Evolutionary conservation across 2,113 vertebrate genomes (phyloP), one percentile per base, ranked within the genome.

Genomic region (Oryzias celebensis): DNA sequence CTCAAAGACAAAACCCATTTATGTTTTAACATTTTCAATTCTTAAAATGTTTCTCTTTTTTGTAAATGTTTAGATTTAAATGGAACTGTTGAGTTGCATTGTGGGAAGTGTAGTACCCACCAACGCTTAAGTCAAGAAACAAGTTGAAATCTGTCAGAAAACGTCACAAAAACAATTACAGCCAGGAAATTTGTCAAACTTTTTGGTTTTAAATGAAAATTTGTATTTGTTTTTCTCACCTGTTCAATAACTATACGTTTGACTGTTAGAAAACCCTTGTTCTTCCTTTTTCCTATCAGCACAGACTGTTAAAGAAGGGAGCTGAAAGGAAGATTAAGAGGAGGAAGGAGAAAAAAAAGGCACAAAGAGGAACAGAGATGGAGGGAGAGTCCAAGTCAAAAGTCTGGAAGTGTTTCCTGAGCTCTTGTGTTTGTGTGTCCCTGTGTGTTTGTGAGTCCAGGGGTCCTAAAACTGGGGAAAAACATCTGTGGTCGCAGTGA

Each of bases 401-500:
- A 72, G 66, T 59, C 58, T 74, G 62, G 55, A 80, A 81, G 82
- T 77, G 74, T 80, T 71, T 84, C 68, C 65, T 75, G 62, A 65
- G 62, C 65, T 52, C 24, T 60, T 68, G n/a, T 56, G 36, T 75
- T 43, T 36, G 16, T 56, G 55, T 65, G 52, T 56, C 24, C 65
- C 23, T 26, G 18, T 52, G 55, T 57, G 53, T 65, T 58, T 72
- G 69, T 75, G 57, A 66, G 59, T 75, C 67, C 62, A 58, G 62
- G 49, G 68, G 67, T 84, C 77, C 86, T 81, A 73, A 86, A 94
- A 95, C 91, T 91, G 90, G 89, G 86, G 80, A 85, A 91, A 94
- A 94, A 94, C 95, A 96, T 95, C 94, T 96, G 96, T 94, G 95
- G 91, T 87, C 85, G 86, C 91, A 93, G 88, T 85, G 94, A 93